These are phyloP conservation scores for Mycteria americana DNA, from an alignment of 2,797 vertebrate species.

Conservation along the genomic window DNA sequence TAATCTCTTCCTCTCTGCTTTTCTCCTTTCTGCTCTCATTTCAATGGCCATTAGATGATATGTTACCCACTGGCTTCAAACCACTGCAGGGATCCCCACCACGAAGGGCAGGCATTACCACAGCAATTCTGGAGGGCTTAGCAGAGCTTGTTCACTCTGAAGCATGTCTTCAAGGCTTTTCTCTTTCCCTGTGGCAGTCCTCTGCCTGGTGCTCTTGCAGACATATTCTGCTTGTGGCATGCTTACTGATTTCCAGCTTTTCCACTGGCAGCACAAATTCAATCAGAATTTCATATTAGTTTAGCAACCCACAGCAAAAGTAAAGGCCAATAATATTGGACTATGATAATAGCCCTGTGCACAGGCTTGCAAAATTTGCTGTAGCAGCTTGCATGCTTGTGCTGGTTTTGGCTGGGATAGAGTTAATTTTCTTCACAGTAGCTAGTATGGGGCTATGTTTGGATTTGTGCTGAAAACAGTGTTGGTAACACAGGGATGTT, in stretches of 20 bases:
- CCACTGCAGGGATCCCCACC: neutral
- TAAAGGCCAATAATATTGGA: neutral
- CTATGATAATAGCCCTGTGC: neutral
- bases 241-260: constrained; percentile 21
- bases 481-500: too few species aligned
- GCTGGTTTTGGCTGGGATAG: too few species aligned
- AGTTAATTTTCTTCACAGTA: too few species aligned
- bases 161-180: neutral
- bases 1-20: neutral
- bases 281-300: constrained; percentile 42
- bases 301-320: neutral
- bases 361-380: neutral
- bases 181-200: neutral
- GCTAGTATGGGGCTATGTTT: too few species aligned
- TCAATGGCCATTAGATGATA: neutral
- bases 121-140: neutral
- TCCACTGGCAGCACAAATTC: constrained; percentile 14
- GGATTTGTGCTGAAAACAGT: too few species aligned
- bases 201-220: neutral
- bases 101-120: neutral
- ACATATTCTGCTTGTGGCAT: neutral
- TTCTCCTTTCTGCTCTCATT: neutral
- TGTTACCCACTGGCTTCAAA: neutral
- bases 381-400: neutral
- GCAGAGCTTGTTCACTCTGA: neutral